Percentiles rank a stretch among this genome's conserved stretches.
phyloP scores from a whole-genome alignment of 2,113 vertebrate species.

The Conger conger region DNA sequence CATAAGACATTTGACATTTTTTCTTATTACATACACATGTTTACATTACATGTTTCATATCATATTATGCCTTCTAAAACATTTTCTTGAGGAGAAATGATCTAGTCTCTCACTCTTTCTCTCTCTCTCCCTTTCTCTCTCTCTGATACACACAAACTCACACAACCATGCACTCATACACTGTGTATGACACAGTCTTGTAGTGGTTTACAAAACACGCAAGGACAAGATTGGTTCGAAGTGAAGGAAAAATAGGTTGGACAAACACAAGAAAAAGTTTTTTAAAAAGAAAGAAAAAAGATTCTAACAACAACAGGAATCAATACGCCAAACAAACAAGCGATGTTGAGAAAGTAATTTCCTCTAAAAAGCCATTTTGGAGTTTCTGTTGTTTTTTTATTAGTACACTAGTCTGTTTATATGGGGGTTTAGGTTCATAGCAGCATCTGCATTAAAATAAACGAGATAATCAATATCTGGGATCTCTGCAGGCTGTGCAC shows the following conservation, averaged over 20 bases:
- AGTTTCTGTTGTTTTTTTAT: background rate
- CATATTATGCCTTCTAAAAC: no score
- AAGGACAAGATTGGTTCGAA: background rate
- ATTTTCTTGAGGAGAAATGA: no score
- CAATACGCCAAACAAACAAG: background rate
- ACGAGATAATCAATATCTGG: background rate
- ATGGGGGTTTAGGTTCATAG: background rate
- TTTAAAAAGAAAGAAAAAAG: background rate
- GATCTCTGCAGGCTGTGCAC: background rate
- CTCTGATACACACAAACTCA: background rate
- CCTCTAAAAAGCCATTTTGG: background rate
- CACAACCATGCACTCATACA: background rate
- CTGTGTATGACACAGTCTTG: no score
- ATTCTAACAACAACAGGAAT: conserved; percentile 13
- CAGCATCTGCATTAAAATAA: background rate
- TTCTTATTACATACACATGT: no score
- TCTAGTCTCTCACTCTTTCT: no score
- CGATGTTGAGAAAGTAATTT: background rate
- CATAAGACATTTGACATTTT: no score
- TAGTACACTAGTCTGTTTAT: background rate
- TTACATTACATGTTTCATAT: no score
- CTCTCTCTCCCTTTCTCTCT: no score
- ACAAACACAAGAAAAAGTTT: background rate
- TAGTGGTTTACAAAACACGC: background rate
- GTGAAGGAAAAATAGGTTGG: background rate